Conservation (phyloP, 2,888 invertebrate species). For the Trachelus tabidus region DNA sequence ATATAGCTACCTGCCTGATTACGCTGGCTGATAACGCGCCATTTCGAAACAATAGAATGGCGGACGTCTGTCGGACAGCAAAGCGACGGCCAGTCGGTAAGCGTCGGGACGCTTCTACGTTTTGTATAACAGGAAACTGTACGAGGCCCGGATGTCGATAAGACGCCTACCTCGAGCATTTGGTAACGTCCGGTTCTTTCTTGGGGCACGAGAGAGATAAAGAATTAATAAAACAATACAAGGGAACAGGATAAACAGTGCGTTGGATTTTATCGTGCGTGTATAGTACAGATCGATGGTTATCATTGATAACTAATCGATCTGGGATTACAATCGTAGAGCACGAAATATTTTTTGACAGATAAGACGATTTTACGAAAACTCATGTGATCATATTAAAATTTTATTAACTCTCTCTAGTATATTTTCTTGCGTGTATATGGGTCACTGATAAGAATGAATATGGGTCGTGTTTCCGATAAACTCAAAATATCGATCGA, state of each 20-base stretch:
- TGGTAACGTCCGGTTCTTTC: background rate
- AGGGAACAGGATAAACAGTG: background rate
- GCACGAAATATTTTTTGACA: fast-evolving
- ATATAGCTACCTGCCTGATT: constrained; percentile 44
- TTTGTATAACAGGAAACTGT: background rate
- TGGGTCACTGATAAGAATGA: background rate
- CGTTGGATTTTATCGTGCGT: background rate
- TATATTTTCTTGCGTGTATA: background rate
- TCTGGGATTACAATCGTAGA: background rate
- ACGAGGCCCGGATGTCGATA: constrained; percentile 24
- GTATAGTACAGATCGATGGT: background rate
- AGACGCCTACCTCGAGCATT: constrained; percentile 10
- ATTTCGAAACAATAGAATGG: constrained; percentile 44
- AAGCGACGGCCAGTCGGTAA: constrained; percentile 16
- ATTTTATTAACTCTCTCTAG: background rate
- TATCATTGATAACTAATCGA: background rate
- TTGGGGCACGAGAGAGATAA: background rate
- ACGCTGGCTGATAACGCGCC: constrained; percentile 50
- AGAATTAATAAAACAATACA: background rate
- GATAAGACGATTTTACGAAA: background rate
- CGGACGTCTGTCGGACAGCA: constrained; percentile 24
- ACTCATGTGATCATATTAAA: background rate
- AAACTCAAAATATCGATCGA: background rate
- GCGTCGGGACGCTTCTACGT: background rate
- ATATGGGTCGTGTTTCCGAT: background rate